Conservation (phyloP, 2,888 invertebrate species). For the Geophilus truncorum region DNA sequence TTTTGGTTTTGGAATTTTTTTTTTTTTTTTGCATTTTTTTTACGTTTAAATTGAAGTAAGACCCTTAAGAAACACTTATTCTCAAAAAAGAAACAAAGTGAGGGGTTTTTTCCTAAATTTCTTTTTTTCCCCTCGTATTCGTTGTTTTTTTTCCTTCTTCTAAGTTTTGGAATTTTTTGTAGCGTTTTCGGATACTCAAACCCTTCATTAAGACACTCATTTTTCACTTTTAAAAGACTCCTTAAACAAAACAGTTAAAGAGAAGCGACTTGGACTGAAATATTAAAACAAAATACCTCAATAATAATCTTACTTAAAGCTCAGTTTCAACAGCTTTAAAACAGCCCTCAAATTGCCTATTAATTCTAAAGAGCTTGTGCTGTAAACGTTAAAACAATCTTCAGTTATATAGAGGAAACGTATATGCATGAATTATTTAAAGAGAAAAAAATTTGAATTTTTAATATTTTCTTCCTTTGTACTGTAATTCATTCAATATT, state of each 20-base stretch:
- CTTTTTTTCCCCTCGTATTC: no score
- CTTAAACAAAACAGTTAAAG: no score
- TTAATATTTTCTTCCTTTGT: no score
- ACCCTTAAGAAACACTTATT: not conserved
- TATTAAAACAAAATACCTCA: not conserved
- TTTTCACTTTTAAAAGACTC: no score
- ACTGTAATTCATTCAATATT: not conserved
- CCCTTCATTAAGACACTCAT: not conserved
- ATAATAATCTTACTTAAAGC: no score
- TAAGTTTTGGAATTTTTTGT: not conserved
- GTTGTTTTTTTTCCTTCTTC: not conserved
- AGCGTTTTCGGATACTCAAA: not conserved
- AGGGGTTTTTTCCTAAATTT: no score
- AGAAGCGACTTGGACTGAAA: not conserved
- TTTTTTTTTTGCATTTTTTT: not conserved
- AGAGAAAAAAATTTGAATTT: no score
- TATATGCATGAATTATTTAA: no score
- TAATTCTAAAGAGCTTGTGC: not conserved
- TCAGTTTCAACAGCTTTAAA: not conserved
- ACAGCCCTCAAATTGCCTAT: not conserved
- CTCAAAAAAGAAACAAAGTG: not conserved
- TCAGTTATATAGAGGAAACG: no score
- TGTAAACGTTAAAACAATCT: not conserved
- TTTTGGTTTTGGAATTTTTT: not conserved
- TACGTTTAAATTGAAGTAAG: not conserved